Evolutionary conservation across 2,797 vertebrate species (phyloP).

Genomic region (Myripristis jacobus): DNA sequence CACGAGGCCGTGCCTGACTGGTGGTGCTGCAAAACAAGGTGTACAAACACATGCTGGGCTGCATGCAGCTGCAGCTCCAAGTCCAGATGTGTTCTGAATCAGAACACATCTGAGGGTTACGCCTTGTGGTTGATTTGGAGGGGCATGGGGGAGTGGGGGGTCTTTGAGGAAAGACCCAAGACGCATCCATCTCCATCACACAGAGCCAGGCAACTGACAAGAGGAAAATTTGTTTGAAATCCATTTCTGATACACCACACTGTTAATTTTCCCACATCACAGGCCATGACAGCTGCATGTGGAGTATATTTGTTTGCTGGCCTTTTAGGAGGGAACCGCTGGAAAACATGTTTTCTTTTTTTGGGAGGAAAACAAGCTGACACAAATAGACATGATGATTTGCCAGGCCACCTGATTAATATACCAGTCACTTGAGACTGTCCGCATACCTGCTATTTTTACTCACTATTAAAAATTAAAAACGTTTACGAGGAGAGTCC

Average conservation of each 20-base stretch:
- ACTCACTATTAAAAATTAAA: conserved; percentile 30
- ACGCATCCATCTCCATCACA: conserved; percentile 45
- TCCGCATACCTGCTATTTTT: conserved; percentile 10
- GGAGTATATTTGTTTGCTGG: conserved; percentile 68
- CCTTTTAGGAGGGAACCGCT: conserved; percentile 75
- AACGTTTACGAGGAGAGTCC: neutral
- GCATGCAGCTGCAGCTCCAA: conserved; percentile 34
- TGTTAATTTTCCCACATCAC: conserved; percentile 49
- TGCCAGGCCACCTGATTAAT: conserved; percentile 28
- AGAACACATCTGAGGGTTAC: conserved; percentile 48
- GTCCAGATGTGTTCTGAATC: conserved; percentile 81
- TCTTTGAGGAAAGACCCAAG: conserved; percentile 45
- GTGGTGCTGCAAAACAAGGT: conserved; percentile 66
- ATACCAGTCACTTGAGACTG: conserved; percentile 20
- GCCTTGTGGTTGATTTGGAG: conserved; percentile 62
- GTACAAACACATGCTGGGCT: conserved; percentile 60
- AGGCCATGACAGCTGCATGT: conserved; percentile 46
- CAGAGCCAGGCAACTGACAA: conserved; percentile 26
- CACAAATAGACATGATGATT: conserved; percentile 55
- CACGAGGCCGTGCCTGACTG: conserved; percentile 17
- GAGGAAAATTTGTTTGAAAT: conserved; percentile 31
- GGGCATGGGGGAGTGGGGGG: too few relatives aligned
- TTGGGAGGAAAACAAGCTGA: conserved; percentile 53
- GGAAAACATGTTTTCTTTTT: conserved; percentile 69
- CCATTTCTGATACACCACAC: conserved; percentile 37